These are phyloP conservation scores for Periophthalmodon schlosseri DNA, from an alignment of 2,113 vertebrate species.

Conservation along the genomic window DNA sequence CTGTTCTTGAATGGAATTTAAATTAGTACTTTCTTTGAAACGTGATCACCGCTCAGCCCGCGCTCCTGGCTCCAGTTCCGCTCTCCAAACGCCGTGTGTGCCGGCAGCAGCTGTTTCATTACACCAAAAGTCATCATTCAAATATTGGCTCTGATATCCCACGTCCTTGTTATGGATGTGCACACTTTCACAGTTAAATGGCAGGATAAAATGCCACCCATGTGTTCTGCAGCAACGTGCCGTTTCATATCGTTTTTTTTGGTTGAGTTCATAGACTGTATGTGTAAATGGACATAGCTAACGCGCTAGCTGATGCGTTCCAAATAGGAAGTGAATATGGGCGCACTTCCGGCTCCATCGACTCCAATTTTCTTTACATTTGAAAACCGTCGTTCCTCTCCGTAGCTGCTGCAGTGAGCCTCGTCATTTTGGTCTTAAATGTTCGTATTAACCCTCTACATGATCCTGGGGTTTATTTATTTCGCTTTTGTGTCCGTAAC, in stretches of 20 bases:
- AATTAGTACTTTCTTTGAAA: neutral
- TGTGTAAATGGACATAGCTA: no score
- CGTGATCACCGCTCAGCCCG: neutral
- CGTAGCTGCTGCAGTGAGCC: no score
- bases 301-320: no score
- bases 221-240: neutral
- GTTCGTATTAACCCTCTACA: no score
- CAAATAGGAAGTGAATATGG: no score
- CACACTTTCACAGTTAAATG: conserved; percentile 7
- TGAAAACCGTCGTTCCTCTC: no score
- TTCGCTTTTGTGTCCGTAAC: no score
- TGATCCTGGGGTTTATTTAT: no score
- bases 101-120: conserved; percentile 4
- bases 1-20: neutral
- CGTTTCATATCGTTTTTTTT: neutral
- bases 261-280: no score
- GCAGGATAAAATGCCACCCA: neutral
- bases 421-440: no score
- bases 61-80: conserved; percentile 3
- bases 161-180: conserved; percentile 3
- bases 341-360: no score
- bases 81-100: neutral
- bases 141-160: conserved; percentile 11
- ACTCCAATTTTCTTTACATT: no score
- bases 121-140: conserved; percentile 11